phyloP scores from a whole-genome alignment of 2,888 invertebrate genomes.

The Plebejus anna region DNA sequence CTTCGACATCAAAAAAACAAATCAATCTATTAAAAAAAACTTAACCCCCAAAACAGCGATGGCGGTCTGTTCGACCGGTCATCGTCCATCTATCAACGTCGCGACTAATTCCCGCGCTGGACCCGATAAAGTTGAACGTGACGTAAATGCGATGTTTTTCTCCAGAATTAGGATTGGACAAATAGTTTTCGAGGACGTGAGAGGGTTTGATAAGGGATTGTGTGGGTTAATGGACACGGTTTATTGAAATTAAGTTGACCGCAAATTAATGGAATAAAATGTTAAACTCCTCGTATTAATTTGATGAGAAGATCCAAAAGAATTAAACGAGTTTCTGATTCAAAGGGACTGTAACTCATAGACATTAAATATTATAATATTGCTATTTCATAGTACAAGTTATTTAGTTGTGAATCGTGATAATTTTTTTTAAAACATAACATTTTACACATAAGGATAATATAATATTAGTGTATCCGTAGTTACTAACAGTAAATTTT shows the following conservation, averaged over 20 bases:
- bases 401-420: too few species aligned
- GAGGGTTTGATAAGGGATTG: constrained; percentile 47
- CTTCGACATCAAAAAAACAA: neutral
- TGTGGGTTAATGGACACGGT: constrained; percentile 40
- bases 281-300: neutral
- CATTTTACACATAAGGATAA: too few species aligned
- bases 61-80: constrained; percentile 43
- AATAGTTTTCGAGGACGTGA: constrained; percentile 55
- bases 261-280: neutral
- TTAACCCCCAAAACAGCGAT: constrained; percentile 7
- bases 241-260: constrained; percentile 30
- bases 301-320: too few species aligned
- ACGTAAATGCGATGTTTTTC: constrained; percentile 56
- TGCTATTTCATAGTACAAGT: too few species aligned
- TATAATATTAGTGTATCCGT: too few species aligned
- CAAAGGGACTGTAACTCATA: too few species aligned
- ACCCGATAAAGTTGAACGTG: constrained; percentile 51
- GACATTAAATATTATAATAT: too few species aligned
- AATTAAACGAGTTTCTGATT: too few species aligned
- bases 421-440: too few species aligned
- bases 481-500: too few species aligned
- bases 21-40: constrained; percentile 2
- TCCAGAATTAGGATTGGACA: constrained; percentile 57
- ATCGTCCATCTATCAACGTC: constrained; percentile 51
- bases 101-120: constrained; percentile 50